These are phyloP conservation scores for Drosophila antonietae DNA, from an alignment of 2,888 invertebrate genomes.

Conservation along the genomic window DNA sequence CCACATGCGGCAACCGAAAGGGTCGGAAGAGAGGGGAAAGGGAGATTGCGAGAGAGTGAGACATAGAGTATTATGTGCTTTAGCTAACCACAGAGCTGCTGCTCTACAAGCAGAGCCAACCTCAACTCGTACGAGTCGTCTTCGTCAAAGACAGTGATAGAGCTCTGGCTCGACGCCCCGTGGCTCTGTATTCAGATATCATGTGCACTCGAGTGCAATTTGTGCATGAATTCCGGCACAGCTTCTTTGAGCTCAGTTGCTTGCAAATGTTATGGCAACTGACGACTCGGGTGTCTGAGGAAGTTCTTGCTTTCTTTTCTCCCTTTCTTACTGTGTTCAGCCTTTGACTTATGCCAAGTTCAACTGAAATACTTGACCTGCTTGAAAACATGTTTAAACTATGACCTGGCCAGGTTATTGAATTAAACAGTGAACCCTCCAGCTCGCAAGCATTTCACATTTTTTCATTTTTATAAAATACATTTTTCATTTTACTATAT, in stretches of 20 bases:
- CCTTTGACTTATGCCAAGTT: slow-evolving; percentile 52
- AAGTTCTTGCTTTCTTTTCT: slow-evolving; percentile 13
- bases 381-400: slow-evolving; percentile 35
- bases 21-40: not conserved
- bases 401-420: slow-evolving; percentile 30
- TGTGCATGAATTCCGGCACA: slow-evolving; percentile 36
- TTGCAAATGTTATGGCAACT: not conserved
- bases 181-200: slow-evolving; percentile 7
- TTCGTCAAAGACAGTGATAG: slow-evolving; percentile 38
- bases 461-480: not conserved
- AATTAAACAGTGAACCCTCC: slow-evolving; percentile 24
- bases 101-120: not conserved
- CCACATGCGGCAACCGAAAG: not conserved
- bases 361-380: slow-evolving; percentile 67
- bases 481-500: not conserved
- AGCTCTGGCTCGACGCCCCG: not conserved
- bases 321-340: not conserved
- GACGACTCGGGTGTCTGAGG: slow-evolving; percentile 15
- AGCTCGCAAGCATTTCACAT: not conserved
- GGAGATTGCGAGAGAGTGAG: not conserved
- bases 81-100: no score
- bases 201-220: slow-evolving; percentile 59
- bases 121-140: slow-evolving; percentile 3
- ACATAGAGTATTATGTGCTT: not conserved
- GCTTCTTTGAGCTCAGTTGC: slow-evolving; percentile 22